Percentiles rank a stretch among this genome's conserved stretches.
phyloP scores from a whole-genome alignment of 2,797 vertebrate species.

The Tinamus major region DNA sequence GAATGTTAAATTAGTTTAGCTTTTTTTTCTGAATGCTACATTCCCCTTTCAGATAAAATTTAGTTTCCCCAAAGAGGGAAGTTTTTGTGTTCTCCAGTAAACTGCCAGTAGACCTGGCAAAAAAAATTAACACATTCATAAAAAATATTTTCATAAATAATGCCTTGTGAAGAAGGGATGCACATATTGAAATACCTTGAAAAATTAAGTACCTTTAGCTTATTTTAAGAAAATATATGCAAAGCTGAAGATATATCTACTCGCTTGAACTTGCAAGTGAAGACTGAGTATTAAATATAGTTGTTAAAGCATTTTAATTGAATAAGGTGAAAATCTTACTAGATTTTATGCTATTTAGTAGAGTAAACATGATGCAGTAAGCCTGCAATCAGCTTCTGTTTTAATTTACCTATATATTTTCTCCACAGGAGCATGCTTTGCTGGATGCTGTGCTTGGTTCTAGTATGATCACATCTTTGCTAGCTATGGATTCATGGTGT shows the following conservation, averaged over 20 bases:
- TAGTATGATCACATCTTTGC: conserved; percentile 85
- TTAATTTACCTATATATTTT: neutral
- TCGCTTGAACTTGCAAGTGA: neutral
- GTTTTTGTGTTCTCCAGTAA: neutral
- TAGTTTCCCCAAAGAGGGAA: neutral
- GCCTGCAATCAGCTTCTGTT: neutral
- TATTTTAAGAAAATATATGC: neutral
- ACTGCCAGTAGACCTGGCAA: neutral
- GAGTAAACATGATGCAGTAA: neutral
- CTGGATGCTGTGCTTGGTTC: conserved; percentile 84
- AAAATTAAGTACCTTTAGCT: neutral
- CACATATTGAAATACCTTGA: neutral
- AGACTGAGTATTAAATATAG: neutral
- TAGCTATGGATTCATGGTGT: conserved; percentile 93
- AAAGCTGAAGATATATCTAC: neutral
- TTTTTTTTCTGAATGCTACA: neutral
- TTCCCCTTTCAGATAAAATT: neutral
- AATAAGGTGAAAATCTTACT: neutral
- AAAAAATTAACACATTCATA: neutral
- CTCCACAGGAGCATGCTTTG: conserved; percentile 85
- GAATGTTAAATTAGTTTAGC: neutral
- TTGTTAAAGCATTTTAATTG: neutral
- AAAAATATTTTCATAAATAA: neutral
- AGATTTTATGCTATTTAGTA: neutral
- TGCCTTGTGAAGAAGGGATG: neutral